phyloP scores from a whole-genome alignment of 2,113 vertebrate species.

The Coreoperca whiteheadi region DNA sequence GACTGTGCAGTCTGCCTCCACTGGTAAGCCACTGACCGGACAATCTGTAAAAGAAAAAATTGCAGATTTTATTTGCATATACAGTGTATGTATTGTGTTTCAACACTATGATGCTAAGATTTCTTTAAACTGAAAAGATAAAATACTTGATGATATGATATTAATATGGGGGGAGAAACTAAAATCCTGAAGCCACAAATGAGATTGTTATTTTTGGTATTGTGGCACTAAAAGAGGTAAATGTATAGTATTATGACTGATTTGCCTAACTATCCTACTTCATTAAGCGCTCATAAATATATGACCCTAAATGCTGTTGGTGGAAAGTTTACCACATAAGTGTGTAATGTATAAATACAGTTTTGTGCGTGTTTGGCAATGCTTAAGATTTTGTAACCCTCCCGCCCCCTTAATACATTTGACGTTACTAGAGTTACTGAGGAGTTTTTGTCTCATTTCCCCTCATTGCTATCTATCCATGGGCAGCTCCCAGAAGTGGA shows the following conservation, averaged over 20 bases:
- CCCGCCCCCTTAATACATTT: neutral
- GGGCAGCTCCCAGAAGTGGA: constrained; percentile 14
- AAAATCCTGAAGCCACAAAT: constrained; percentile 39
- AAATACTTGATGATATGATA: constrained; percentile 50
- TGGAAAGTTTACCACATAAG: constrained; percentile 39
- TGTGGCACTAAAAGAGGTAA: constrained; percentile 33
- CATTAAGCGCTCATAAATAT: neutral
- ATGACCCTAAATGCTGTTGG: neutral
- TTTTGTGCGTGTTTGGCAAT: constrained; percentile 28
- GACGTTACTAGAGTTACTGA: neutral
- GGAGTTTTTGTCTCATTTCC: constrained; percentile 11
- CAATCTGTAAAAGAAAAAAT: constrained; percentile 37
- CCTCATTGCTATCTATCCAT: constrained; percentile 13
- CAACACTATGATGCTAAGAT: constrained; percentile 49
- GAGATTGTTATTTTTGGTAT: constrained; percentile 56
- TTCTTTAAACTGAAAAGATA: constrained; percentile 51
- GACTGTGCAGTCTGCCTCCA: constrained; percentile 15
- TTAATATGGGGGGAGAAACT: constrained; percentile 17
- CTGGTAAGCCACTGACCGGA: constrained; percentile 34
- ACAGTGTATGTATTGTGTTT: constrained; percentile 64
- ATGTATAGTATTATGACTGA: constrained; percentile 23
- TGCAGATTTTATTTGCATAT: constrained; percentile 54
- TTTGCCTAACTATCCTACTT: neutral
- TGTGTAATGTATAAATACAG: constrained; percentile 37
- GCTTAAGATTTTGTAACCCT: constrained; percentile 2